These are phyloP conservation scores for Orestias chungarensis DNA, from an alignment of 2,797 vertebrate genomes.

Conservation along the genomic window DNA sequence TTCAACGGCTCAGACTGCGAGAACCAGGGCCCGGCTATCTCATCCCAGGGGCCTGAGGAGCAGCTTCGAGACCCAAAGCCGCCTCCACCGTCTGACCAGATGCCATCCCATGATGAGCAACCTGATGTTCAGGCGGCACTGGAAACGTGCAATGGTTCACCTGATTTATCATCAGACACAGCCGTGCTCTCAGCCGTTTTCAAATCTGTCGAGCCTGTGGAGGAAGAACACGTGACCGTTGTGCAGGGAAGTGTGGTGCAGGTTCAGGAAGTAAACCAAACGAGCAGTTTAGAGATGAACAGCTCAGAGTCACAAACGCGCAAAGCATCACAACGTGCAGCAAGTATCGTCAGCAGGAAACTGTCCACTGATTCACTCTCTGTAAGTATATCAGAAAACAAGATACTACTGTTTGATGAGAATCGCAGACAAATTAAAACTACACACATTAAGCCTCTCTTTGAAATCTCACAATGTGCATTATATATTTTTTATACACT, in stretches of 20 bases:
- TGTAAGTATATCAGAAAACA: slow-evolving; percentile 58
- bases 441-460: neutral
- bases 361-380: slow-evolving; percentile 57
- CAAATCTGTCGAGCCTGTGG: slow-evolving; percentile 18
- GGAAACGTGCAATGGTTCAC: slow-evolving; percentile 1
- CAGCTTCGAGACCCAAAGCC: slow-evolving; percentile 37
- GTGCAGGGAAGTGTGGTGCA: slow-evolving; percentile 11
- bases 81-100: neutral
- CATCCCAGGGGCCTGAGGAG: slow-evolving; percentile 27
- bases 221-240: neutral
- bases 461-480: neutral
- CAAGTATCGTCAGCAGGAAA: slow-evolving; percentile 57
- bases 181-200: neutral
- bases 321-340: slow-evolving; percentile 12
- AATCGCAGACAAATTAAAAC: neutral
- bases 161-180: slow-evolving; percentile 7
- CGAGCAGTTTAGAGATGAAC: slow-evolving; percentile 9
- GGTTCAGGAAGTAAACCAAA: slow-evolving; percentile 11
- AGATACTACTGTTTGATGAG: neutral
- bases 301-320: neutral
- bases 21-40: slow-evolving; percentile 17
- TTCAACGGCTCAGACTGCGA: slow-evolving; percentile 71
- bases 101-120: slow-evolving; percentile 6
- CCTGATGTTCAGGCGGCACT: neutral
- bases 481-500: too few species aligned